phyloP scores from a whole-genome alignment of 30 jellyfish, hydroid and myxozoan genomes.

The Turritopsis rubra region DNA sequence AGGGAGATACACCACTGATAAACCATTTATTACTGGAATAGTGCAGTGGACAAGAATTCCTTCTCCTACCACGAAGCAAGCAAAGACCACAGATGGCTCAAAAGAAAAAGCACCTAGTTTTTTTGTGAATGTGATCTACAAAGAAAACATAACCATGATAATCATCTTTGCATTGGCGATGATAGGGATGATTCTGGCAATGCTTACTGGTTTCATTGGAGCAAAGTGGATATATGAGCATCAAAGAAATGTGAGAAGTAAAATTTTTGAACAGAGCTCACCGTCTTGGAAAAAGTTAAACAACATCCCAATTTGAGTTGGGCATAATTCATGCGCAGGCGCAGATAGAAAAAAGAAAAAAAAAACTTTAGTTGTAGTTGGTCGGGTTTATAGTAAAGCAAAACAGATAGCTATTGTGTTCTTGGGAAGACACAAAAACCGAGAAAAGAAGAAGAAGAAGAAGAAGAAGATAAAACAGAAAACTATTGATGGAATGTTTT shows the following conservation, averaged over 20 bases:
- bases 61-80: neutral
- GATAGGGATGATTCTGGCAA: neutral
- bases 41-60: neutral
- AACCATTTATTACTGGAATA: neutral
- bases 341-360: neutral
- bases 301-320: neutral
- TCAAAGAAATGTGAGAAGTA: neutral
- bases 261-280: neutral
- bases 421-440: neutral
- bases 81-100: neutral
- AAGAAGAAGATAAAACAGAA: neutral
- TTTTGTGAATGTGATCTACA: neutral
- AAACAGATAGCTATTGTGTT: neutral
- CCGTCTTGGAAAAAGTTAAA: neutral
- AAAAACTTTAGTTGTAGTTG: no score
- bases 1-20: neutral
- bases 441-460: neutral
- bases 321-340: neutral
- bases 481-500: neutral
- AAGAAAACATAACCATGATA: neutral
- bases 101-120: no score
- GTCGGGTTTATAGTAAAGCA: no score
- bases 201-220: neutral
- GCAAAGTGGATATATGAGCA: neutral
- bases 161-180: neutral